Base-by-base conservation (phyloP, 2,113 vertebrate genomes). In the Grallaria varia region DNA sequence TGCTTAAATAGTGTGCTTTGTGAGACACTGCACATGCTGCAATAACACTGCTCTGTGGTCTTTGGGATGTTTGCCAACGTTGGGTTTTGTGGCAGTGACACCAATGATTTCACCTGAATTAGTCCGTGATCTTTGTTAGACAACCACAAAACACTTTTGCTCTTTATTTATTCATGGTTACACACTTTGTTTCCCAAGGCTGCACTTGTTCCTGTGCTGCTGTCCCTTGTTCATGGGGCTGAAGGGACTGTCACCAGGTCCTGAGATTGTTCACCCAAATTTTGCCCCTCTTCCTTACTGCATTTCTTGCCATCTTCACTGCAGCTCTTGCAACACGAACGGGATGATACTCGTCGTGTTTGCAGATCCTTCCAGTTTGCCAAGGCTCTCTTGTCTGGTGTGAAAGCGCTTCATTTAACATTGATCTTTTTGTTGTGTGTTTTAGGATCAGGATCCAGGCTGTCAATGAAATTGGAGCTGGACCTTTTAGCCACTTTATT, bases 401-500 rank as follows among this genome's bases (percentile, higher is more conserved):
- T 59, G 63, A 87, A 87, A 71, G 6, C 8, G 6, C 45, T 69
- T 73, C 9, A 56, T 75, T 73, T 83, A 82, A 81, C 30, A 1
- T 19, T 30, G 10, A 19, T 37, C 30, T 76, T 69, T 21, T 67
- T 33, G 45, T 40, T 87, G 89, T 74, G 86, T 7, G 0, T 82
- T 93, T 71, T 67, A 99, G 99, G 87, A 98, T 99, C 82, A 98
- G 98, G 96, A 98, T 99, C 95, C 99, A 98, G 97, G 99, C 99
- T 31, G 97, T 99, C 93, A 99, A 99, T 88, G 98, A 98, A 86
- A 99, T 99, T 64, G 99, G 99, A 91, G 98, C 98, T 58, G 98
- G 99, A 93, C 99, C 99, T 22, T 98, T 98, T 96, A 99, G 99
- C 97, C 98, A 98, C 66, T 97, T 98, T 55, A 98, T 99, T 93